Conservation (phyloP, 2,797 vertebrate species). For the Channallabes apus region DNA sequence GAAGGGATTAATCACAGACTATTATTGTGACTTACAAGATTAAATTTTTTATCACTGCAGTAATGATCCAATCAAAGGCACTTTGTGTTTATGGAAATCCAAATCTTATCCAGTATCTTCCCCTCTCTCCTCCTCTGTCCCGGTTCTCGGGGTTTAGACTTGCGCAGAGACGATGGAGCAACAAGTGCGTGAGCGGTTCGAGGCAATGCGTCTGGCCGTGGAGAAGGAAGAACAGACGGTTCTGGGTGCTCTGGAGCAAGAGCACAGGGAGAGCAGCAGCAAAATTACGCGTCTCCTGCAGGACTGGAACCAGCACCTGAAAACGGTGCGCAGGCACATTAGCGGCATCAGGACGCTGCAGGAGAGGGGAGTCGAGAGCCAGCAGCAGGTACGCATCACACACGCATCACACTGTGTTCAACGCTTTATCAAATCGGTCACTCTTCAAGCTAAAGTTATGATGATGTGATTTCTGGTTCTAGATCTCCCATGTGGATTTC, state of each 20-base stretch:
- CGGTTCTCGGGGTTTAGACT: conserved; percentile 54
- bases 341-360: conserved; percentile 46
- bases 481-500: conserved; percentile 50
- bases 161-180: conserved; percentile 71
- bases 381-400: conserved; percentile 34
- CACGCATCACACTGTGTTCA: neutral
- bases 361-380: conserved; percentile 13
- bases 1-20: too few relatives aligned
- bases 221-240: conserved; percentile 65
- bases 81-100: too few relatives aligned
- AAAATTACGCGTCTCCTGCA: conserved; percentile 68
- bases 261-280: conserved; percentile 63
- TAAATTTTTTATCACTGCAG: too few relatives aligned
- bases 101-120: neutral
- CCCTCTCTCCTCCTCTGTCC: neutral
- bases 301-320: conserved; percentile 67
- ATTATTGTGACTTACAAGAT: too few relatives aligned
- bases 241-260: conserved; percentile 69
- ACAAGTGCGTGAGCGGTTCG: conserved; percentile 67
- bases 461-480: conserved; percentile 17
- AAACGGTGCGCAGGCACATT: conserved; percentile 64
- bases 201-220: conserved; percentile 62
- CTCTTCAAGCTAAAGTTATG: neutral
- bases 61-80: too few relatives aligned
- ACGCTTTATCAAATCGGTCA: neutral